Percentiles rank a stretch among this genome's conserved stretches.
Evolutionary conservation across 2,888 invertebrate genomes (phyloP).

Genomic region (Galerucella nymphaeae): DNA sequence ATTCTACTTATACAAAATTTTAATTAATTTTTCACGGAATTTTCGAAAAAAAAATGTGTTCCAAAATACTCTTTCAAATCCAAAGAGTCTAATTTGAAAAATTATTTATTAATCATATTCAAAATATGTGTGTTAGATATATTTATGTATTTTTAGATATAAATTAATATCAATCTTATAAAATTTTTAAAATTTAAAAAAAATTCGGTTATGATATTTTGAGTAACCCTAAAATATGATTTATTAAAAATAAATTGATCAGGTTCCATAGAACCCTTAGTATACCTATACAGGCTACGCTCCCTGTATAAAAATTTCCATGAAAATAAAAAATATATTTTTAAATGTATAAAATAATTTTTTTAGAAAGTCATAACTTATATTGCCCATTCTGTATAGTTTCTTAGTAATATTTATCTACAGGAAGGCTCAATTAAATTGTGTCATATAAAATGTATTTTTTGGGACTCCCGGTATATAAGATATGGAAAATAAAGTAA

Average conservation of each 20-base stretch:
- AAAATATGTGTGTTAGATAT: not conserved
- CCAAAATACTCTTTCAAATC: not conserved
- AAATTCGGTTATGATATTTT: constrained; percentile 4
- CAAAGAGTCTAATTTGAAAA: not conserved
- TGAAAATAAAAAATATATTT: too few species aligned
- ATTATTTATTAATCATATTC: not conserved
- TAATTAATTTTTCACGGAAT: not conserved
- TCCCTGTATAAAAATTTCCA: too few species aligned
- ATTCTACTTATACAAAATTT: not conserved
- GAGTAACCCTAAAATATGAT: constrained; percentile 8
- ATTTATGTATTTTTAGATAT: not conserved
- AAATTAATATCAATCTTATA: not conserved
- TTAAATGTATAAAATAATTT: too few species aligned
- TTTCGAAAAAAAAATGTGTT: not conserved
- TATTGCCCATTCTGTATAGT: too few species aligned
- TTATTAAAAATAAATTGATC: not conserved
- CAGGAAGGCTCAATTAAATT: too few species aligned
- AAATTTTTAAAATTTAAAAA: not conserved
- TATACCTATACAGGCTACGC: not conserved
- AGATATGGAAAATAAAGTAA: not conserved
- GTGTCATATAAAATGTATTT: too few species aligned
- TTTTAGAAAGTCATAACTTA: too few species aligned
- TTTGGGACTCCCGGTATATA: too few species aligned
- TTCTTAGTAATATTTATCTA: too few species aligned
- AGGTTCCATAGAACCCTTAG: not conserved